phyloP scores from a whole-genome alignment of 2,888 invertebrate genomes.

The Geophilus truncorum region DNA sequence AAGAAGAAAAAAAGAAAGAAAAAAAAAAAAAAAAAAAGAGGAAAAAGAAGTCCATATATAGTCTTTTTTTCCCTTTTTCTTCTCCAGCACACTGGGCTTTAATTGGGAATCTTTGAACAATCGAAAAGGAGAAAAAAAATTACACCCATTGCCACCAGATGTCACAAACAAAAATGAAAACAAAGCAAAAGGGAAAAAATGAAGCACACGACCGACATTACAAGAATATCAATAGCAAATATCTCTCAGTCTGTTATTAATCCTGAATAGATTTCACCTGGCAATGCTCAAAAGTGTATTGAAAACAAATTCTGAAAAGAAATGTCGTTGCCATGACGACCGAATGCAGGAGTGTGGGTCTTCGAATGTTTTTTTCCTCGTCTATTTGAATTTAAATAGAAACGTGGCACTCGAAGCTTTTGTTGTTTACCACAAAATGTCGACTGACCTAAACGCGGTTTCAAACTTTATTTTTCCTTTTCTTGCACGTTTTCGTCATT shows the following conservation, averaged over 20 bases:
- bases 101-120: background rate
- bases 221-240: background rate
- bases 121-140: background rate
- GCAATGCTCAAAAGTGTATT: background rate
- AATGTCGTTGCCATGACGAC: background rate
- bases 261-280: background rate
- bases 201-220: background rate
- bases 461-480: background rate
- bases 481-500: background rate
- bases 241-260: background rate
- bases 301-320: background rate
- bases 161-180: background rate
- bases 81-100: background rate
- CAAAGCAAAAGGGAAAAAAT: background rate
- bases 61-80: background rate
- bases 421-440: background rate
- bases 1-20: background rate
- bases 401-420: background rate
- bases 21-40: background rate
- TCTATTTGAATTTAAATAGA: background rate
- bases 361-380: background rate
- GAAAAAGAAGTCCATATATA: background rate
- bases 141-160: background rate
- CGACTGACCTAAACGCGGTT: background rate
- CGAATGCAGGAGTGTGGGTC: background rate